Evolutionary conservation across 2,797 vertebrate genomes (phyloP).

Genomic region (Coendou prehensilis): DNA sequence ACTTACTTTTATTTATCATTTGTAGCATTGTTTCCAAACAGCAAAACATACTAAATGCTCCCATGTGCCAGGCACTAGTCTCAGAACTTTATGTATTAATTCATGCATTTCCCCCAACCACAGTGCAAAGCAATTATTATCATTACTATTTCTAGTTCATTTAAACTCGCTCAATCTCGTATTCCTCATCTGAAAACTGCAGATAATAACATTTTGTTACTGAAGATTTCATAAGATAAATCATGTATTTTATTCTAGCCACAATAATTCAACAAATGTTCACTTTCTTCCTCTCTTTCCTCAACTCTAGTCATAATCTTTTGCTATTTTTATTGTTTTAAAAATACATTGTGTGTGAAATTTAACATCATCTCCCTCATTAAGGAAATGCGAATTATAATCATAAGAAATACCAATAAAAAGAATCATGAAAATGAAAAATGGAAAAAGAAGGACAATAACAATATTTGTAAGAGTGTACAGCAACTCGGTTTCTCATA

Average conservation of each 20-base stretch:
- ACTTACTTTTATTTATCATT: neutral
- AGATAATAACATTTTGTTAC: slow-evolving; percentile 11
- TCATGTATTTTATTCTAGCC: neutral
- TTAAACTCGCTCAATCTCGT: neutral
- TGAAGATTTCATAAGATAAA: slow-evolving; percentile 20
- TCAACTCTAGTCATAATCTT: neutral
- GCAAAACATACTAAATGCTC: neutral
- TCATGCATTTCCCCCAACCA: neutral
- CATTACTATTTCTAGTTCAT: neutral
- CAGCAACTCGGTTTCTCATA: neutral
- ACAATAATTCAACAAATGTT: slow-evolving; percentile 18
- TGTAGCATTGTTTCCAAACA: slow-evolving; percentile 40
- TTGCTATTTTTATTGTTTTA: neutral
- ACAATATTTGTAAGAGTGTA: neutral
- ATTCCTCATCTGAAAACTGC: slow-evolving; percentile 47
- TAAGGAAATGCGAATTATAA: neutral
- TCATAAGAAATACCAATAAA: neutral
- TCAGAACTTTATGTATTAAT: neutral
- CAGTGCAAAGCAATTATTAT: neutral
- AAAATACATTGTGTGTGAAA: slow-evolving; percentile 1
- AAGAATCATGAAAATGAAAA: neutral
- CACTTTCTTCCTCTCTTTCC: slow-evolving; percentile 11
- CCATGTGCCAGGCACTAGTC: neutral
- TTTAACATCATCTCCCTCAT: slow-evolving; percentile 24
- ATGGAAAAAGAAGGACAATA: neutral